Evolutionary conservation across 1,140 invertebrate species (phyloP), one percentile per base, ranked within the genome.

Genomic region (Trissolcus basalis): DNA sequence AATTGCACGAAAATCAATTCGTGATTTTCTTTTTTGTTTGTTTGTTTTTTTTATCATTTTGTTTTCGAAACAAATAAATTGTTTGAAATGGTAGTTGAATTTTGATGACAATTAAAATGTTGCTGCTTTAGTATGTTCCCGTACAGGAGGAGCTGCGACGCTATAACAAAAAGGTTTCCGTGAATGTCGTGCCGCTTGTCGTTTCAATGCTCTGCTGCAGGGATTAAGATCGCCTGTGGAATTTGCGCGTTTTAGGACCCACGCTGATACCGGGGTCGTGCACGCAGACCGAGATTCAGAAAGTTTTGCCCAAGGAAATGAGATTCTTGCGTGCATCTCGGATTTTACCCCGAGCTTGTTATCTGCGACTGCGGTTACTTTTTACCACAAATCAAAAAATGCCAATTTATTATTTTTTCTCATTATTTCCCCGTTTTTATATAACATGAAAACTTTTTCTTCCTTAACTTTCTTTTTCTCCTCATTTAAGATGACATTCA

Each of bases 281-380:
- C 35, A 33, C 33, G 50, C 39, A 35, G 36, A 10, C 15, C 72
- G 74, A 59, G 67, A 81, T 80, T 55, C 67, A 72, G 74, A 64
- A 81, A 79, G 64, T 79, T 47, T 48, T 55, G 60, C 74, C 67
- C 43, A 56, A 64, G 76, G 75, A 79, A 83, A 83, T 77, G 81
- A 81, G 80, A 71, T 82, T 78, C 67, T 83, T 79, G 81, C 82
- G 80, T 80, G 82, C 81, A 83, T 78, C 19, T 27, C 6, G 19
- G 19, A 27, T 27, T 27, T 27, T 27, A 27, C 19, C 19, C 19
- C 19, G 19, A 27, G 19, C 19, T 27, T 27, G 19, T 27, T 27
- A 27, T 27, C 19, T 27, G 19, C 19, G 19, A 27, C 19, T 27
- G 2, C 6, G 19, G 2, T 27, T 27, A 27, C 19, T 27, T 27